These are phyloP conservation scores for Cyprinodon tularosa DNA, from an alignment of 2,113 vertebrate genomes.

Conservation along the genomic window DNA sequence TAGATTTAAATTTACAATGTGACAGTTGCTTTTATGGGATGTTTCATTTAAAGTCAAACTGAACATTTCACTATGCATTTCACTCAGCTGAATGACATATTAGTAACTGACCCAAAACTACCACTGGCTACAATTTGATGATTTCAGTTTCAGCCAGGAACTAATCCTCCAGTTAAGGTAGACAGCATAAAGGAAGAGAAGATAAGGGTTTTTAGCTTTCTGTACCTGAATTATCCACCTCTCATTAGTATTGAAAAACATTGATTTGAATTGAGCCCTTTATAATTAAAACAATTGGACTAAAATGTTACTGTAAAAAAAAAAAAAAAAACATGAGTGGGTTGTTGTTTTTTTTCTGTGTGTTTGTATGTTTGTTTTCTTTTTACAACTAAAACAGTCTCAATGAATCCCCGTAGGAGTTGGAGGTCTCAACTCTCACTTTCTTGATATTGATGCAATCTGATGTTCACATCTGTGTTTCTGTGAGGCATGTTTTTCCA, in stretches of 20 bases:
- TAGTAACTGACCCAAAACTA: too few species aligned
- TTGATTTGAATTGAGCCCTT: conserved; percentile 15
- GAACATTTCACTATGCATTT: too few species aligned
- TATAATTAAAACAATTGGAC: conserved; percentile 19
- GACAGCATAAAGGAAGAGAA: too few species aligned
- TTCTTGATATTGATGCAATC: conserved; percentile 66
- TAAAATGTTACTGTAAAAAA: conserved; percentile 16
- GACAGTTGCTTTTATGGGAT: too few species aligned
- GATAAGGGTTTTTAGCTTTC: too few species aligned
- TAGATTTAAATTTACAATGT: too few species aligned
- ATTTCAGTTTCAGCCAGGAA: too few species aligned
- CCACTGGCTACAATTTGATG: too few species aligned
- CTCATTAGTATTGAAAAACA: background rate
- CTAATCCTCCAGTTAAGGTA: too few species aligned
- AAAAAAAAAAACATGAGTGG: conserved; percentile 1
- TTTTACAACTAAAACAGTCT: conserved; percentile 59
- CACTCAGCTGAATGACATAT: too few species aligned
- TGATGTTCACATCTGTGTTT: conserved; percentile 71
- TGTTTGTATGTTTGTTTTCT: conserved; percentile 60
- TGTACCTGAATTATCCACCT: too few species aligned
- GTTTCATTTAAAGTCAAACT: too few species aligned
- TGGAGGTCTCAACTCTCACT: conserved; percentile 35
- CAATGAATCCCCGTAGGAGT: conserved; percentile 59
- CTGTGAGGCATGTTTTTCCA: conserved; percentile 46
- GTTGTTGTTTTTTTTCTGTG: background rate